Conservation (phyloP, 2,888 invertebrate genomes). For the Argyresthia goedartella region DNA sequence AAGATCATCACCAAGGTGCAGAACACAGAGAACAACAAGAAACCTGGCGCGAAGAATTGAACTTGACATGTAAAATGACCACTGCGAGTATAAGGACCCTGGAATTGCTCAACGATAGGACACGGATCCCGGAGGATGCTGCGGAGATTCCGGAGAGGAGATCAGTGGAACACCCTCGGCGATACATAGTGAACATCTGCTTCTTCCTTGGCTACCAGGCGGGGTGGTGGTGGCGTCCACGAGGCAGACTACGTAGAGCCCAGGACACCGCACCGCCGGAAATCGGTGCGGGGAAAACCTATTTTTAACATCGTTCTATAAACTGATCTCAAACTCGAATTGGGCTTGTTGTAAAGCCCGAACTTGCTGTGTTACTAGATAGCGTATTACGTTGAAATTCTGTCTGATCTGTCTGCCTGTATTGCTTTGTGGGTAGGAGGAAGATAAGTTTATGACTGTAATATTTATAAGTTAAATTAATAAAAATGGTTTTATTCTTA, state of each 20-base stretch:
- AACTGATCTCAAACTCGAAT: constrained; percentile 51
- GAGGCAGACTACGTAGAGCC: constrained; percentile 17
- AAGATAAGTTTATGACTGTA: constrained; percentile 39
- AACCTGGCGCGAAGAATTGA: constrained; percentile 52
- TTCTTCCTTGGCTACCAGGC: constrained; percentile 44
- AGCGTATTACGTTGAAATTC: constrained; percentile 33
- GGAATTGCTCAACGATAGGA: constrained; percentile 56
- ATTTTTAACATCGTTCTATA: constrained; percentile 51
- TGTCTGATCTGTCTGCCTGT: constrained; percentile 27
- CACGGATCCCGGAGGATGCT: constrained; percentile 52
- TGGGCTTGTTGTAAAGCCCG: constrained; percentile 62
- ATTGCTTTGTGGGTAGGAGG: constrained; percentile 19
- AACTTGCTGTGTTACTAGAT: constrained; percentile 60
- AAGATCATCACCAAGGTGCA: constrained; percentile 89
- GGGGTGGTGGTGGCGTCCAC: constrained; percentile 22
- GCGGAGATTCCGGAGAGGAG: constrained; percentile 41
- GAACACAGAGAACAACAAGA: constrained; percentile 88
- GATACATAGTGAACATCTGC: constrained; percentile 47
- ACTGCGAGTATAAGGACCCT: constrained; percentile 54
- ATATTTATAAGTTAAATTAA: constrained; percentile 46
- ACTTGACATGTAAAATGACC: constrained; percentile 20
- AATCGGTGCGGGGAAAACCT: constrained; percentile 22
- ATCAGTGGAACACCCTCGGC: constrained; percentile 58
- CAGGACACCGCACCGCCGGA: constrained; percentile 23
- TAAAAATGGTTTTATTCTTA: constrained; percentile 31